phyloP scores from a whole-genome alignment of 2,113 vertebrate genomes.

The Athene noctua region DNA sequence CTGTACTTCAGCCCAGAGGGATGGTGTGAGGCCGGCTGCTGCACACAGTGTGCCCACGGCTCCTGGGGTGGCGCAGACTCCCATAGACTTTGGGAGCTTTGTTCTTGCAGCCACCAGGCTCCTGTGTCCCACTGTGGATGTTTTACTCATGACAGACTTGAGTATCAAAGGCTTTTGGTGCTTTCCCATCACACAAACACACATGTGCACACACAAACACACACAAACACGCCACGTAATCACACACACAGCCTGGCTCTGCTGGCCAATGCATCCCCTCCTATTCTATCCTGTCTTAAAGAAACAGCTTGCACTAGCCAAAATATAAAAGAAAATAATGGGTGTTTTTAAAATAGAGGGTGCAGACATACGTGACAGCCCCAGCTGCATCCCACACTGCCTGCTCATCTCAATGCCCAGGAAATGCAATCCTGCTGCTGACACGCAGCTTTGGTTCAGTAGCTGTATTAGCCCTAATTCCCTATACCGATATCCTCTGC shows the following conservation, averaged over 20 bases:
- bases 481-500: background rate
- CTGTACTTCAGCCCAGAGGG: background rate
- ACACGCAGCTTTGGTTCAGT: background rate
- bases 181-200: background rate
- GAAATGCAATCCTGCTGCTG: background rate
- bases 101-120: background rate
- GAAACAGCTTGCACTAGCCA: background rate
- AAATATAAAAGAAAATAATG: background rate
- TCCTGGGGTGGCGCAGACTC: accelerated
- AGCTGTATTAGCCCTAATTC: background rate
- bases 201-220: background rate
- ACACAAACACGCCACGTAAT: background rate
- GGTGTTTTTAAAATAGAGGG: background rate
- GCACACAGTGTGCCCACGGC: accelerated
- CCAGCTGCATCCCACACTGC: background rate
- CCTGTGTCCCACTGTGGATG: background rate
- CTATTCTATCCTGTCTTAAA: background rate
- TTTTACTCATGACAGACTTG: no score
- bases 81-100: background rate
- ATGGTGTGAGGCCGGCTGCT: background rate
- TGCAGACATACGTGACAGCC: background rate
- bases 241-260: background rate
- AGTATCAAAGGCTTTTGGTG: background rate
- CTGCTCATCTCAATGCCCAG: background rate
- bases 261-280: background rate